phyloP scores from a whole-genome alignment of 2,113 vertebrate species.

The Nothocercus julius region DNA sequence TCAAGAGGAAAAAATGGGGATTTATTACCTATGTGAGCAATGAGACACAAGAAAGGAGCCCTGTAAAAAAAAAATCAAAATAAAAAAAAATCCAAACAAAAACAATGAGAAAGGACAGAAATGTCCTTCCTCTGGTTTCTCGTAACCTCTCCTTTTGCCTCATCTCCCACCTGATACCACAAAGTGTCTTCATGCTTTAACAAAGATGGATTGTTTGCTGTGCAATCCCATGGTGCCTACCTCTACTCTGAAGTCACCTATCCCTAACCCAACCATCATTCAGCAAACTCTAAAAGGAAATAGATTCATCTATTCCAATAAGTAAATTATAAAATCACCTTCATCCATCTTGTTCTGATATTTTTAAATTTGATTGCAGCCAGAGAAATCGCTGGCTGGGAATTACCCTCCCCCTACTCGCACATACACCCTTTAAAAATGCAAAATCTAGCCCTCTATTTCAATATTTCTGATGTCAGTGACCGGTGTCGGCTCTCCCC shows the following conservation, averaged over 20 bases:
- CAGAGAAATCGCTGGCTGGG: conserved; percentile 21
- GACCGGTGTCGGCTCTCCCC: conserved; percentile 72
- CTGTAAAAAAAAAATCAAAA: not conserved
- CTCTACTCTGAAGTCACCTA: conserved; percentile 13
- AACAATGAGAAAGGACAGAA: not conserved
- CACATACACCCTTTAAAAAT: conserved; percentile 50
- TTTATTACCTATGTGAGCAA: not conserved
- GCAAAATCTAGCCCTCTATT: conserved; percentile 66
- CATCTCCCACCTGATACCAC: conserved; percentile 9
- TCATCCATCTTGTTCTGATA: conserved; percentile 49
- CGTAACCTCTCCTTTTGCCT: not conserved
- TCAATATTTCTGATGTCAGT: conserved; percentile 72
- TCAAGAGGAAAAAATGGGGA: not conserved
- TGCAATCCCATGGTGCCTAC: not conserved
- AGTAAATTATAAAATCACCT: conserved; percentile 57
- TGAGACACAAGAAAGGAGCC: not conserved
- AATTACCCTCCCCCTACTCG: conserved; percentile 48
- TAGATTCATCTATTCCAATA: conserved; percentile 38
- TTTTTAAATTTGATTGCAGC: conserved; percentile 54
- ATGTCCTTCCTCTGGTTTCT: not conserved
- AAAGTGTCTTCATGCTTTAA: conserved; percentile 18
- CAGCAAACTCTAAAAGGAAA: conserved; percentile 32
- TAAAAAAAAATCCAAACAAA: not conserved
- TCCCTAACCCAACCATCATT: not conserved
- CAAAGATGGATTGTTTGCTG: conserved; percentile 16